These are phyloP conservation scores for Perizoma affinitatum DNA, from an alignment of 2,888 invertebrate species.

Conservation along the genomic window DNA sequence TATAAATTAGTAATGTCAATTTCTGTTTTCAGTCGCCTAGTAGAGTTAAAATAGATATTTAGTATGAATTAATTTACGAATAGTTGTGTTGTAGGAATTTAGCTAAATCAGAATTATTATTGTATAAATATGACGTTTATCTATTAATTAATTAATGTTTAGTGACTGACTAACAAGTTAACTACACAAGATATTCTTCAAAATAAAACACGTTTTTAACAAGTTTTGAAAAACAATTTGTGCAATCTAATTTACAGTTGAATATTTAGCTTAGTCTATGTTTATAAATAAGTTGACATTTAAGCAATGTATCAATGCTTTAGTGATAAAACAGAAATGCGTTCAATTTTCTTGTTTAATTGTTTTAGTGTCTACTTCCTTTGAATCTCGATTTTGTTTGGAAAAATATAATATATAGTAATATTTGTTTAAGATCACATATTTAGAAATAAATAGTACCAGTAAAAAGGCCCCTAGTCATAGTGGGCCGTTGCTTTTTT, in stretches of 20 bases:
- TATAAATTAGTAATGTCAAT: constrained; percentile 68
- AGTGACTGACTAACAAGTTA: constrained; percentile 68
- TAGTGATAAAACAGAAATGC: constrained; percentile 20
- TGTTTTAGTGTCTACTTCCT: background rate
- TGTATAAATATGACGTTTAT: constrained; percentile 18
- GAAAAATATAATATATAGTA: constrained; percentile 40
- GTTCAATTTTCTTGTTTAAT: constrained; percentile 14
- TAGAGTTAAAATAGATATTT: constrained; percentile 30
- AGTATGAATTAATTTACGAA: constrained; percentile 8
- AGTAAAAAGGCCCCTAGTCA: constrained; percentile 68
- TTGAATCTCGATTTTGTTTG: constrained; percentile 21
- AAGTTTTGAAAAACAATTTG: constrained; percentile 32
- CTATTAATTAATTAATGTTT: constrained; percentile 32
- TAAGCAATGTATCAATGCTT: constrained; percentile 17
- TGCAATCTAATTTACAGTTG: constrained; percentile 35
- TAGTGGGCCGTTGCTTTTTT: constrained; percentile 58
- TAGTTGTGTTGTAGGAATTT: constrained; percentile 31
- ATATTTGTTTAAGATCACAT: constrained; percentile 60
- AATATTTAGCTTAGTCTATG: constrained; percentile 20
- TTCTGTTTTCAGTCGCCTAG: constrained; percentile 31
- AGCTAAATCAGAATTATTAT: constrained; percentile 28
- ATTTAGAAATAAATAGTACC: constrained; percentile 60
- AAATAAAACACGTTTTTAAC: constrained; percentile 30
- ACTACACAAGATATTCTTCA: constrained; percentile 53
- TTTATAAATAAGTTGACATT: constrained; percentile 23